A percentile compares a stretch with the other conserved stretches of the same genome.
Conservation (phyloP, 2,113 vertebrate species). For the Rhinichthys klamathensis region DNA sequence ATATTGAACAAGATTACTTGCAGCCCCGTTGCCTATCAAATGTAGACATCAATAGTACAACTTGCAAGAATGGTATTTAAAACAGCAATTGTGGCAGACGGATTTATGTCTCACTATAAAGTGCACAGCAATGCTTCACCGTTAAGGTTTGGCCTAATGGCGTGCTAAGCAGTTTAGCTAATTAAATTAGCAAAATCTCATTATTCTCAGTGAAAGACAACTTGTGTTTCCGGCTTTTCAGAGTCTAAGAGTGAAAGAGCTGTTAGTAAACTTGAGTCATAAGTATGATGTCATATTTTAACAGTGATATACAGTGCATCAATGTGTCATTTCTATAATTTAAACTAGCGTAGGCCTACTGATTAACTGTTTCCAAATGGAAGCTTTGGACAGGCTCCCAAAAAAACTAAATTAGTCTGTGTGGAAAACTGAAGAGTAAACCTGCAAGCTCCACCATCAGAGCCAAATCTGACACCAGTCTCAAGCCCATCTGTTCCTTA, state of each 20-base stretch:
- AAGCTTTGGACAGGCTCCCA: background rate
- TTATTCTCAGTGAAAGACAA: constrained; percentile 8
- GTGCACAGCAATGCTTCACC: background rate
- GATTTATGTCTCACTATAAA: background rate
- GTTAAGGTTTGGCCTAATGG: background rate
- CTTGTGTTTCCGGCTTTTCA: background rate
- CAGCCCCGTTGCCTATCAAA: background rate
- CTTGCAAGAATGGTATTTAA: background rate
- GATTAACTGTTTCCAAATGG: constrained; percentile 9
- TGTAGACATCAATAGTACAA: background rate
- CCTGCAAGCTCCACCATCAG: constrained; percentile 14
- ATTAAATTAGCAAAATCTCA: constrained; percentile 17
- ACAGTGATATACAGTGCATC: background rate
- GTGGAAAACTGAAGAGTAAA: background rate
- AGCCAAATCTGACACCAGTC: constrained; percentile 6
- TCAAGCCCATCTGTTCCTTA: constrained; percentile 9
- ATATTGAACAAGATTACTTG: background rate
- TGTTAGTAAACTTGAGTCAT: background rate
- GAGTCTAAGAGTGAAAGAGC: background rate
- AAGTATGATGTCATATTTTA: background rate
- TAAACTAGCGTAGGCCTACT: background rate
- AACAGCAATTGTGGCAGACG: background rate
- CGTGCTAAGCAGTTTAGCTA: background rate
- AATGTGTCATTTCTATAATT: background rate
- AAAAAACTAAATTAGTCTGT: background rate